Percentiles rank a stretch among this genome's conserved stretches.
Conservation (phyloP, 2,888 invertebrate species). For the Drosophila antonietae region DNA sequence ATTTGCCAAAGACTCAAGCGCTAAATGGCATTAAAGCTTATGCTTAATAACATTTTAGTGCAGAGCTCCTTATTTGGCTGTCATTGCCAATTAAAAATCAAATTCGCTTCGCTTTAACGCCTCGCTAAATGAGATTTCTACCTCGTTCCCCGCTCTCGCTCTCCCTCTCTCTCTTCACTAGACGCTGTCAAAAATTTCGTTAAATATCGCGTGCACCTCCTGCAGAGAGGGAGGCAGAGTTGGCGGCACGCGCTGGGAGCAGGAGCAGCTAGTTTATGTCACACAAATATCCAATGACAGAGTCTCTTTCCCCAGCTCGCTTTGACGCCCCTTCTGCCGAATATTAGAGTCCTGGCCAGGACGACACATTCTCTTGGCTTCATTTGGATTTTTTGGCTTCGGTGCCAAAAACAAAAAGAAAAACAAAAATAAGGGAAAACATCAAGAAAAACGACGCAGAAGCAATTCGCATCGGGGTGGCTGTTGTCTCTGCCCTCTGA, state of each 20-base stretch:
- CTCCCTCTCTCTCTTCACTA: not conserved
- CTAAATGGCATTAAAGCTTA: constrained; percentile 30
- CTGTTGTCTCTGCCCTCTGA: constrained; percentile 20
- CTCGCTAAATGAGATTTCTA: constrained; percentile 66
- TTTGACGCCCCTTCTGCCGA: not conserved
- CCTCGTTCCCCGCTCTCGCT: not conserved
- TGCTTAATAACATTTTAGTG: constrained; percentile 16
- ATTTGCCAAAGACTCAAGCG: constrained; percentile 10
- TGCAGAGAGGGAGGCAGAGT: constrained; percentile 5
- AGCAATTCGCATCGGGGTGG: constrained; percentile 53
- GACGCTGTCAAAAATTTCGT: constrained; percentile 68
- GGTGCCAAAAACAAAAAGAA: constrained; percentile 58
- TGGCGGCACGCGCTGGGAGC: constrained; percentile 2
- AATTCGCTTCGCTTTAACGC: constrained; percentile 69
- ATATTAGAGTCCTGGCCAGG: constrained; percentile 27
- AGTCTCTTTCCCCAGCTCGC: not conserved
- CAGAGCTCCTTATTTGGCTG: constrained; percentile 24
- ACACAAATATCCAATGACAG: constrained; percentile 76
- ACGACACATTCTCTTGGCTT: constrained; percentile 74
- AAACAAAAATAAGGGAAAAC: constrained; percentile 17
- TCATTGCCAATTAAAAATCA: constrained; percentile 71
- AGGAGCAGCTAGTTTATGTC: constrained; percentile 69
- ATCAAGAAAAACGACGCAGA: constrained; percentile 43
- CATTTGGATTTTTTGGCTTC: constrained; percentile 77
- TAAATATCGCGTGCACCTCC: constrained; percentile 63